A percentile compares a stretch with the other conserved stretches of the same genome.
phyloP scores from a whole-genome alignment of 2,113 vertebrate species.

The Carollia perspicillata region DNA sequence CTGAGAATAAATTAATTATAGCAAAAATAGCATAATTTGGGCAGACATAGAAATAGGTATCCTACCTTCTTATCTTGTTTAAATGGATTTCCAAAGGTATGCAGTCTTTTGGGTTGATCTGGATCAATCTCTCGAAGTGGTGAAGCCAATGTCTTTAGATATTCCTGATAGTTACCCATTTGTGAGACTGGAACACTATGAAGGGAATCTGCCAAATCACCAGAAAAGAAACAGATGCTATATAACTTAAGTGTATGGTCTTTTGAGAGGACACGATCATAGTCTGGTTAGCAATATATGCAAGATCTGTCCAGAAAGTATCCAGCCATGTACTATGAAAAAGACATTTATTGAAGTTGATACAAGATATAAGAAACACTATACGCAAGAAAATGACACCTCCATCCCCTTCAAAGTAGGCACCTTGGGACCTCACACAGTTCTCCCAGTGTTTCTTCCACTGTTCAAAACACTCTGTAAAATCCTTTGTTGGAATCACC shows the following conservation, averaged over 20 bases:
- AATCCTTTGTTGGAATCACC: no score
- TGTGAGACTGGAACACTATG: slow-evolving; percentile 88
- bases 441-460: no score
- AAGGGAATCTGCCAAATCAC: slow-evolving; percentile 81
- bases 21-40: background rate
- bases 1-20: background rate
- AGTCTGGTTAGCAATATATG: background rate
- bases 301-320: no score
- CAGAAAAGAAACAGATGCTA: slow-evolving; percentile 26
- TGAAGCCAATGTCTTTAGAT: slow-evolving; percentile 86
- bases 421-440: no score
- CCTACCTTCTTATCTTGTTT: slow-evolving; percentile 90
- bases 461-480: no score
- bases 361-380: no score
- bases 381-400: no score
- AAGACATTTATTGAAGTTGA: no score
- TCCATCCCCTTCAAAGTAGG: no score
- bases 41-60: background rate
- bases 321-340: no score
- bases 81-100: slow-evolving; percentile 89
- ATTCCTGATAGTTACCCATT: slow-evolving; percentile 90
- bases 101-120: slow-evolving; percentile 87
- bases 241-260: background rate
- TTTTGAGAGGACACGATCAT: background rate
- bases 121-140: slow-evolving; percentile 88